Base-by-base conservation (phyloP, 2,888 invertebrate genomes). In the Hypsopygia costalis region DNA sequence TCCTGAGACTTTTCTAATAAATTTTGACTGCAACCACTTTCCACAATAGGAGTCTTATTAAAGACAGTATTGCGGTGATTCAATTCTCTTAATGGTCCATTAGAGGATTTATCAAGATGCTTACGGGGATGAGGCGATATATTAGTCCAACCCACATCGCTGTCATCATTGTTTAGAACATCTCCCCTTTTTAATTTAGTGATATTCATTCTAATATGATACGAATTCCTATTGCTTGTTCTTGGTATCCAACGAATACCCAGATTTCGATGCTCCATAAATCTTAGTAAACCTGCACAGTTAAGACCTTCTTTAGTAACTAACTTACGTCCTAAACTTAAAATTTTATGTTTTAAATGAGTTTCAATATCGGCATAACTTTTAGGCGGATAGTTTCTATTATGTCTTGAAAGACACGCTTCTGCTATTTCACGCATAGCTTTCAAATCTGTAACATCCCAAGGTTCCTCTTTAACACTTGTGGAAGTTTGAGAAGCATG, bases 261-360 rank as follows among this genome's bases (percentile, higher is more conserved):
- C 28, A 87, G 67, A 60, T 70, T 66, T 63, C 73, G 76, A 44
- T 75, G 55, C 50, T 85, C 81, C 52, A 86, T 55, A 52, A 69
- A 87, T 49, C 77, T 64, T 29, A 85, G 54, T 11, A 88, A 36
- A 4, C 82, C 83, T 41, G 60, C 75, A 39, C 75, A 75, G 49
- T 69, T 70, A 34, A 80, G 60, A 27, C 65, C 66, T 34, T 63
- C 59, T 47, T 62, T 70, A 49, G 68, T 70, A 37, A 87, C 68
- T 16, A 75, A 57, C 65, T 86, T 86, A 44, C 73, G 62, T 35
- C 87, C 87, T 36, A 87, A 70, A 52, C 80, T 85, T 53, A 81
- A 62, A 31, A 87, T 48, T 65, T 85, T 86, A 43, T 73, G 80
- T 61, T 75, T 74, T 6, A 86, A 48, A 41, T 69, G 65, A 37